Percentiles rank a stretch among this genome's conserved stretches.
Conservation (phyloP, 2,113 vertebrate species). For the Dryoscopus gambensis region DNA sequence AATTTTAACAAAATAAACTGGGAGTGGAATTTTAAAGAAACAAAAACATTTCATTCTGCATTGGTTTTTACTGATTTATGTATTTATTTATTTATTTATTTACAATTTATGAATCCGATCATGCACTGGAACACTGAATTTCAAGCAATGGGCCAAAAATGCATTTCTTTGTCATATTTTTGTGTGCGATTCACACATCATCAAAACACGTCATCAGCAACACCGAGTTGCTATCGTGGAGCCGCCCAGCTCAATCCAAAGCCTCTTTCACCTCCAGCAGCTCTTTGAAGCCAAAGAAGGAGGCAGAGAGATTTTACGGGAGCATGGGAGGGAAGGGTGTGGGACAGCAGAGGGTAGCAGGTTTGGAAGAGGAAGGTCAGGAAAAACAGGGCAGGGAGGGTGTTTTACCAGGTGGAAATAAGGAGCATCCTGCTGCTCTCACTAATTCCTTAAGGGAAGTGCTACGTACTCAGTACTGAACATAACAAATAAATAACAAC, state of each 20-base stretch:
- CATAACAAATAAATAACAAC: neutral
- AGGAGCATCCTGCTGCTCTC: neutral
- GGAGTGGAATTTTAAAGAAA: neutral
- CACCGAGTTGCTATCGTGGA: rapidly evolving
- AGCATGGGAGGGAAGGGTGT: rapidly evolving
- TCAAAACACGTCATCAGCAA: neutral
- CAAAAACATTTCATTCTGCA: neutral
- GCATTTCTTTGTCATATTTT: neutral
- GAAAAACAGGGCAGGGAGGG: neutral
- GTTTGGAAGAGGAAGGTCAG: neutral
- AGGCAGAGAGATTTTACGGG: neutral
- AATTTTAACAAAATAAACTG: neutral
- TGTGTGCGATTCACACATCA: neutral
- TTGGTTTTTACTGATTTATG: neutral
- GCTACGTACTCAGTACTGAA: neutral
- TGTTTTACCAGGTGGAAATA: neutral
- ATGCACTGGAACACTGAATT: neutral
- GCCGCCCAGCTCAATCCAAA: neutral
- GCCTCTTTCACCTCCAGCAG: neutral
- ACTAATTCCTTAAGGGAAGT: neutral
- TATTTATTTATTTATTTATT: neutral
- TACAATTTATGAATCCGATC: neutral
- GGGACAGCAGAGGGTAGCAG: neutral
- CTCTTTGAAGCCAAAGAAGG: neutral
- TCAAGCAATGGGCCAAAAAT: neutral